Evolutionary conservation across 2,888 invertebrate species (phyloP).

Genomic region (Teleogryllus oceanicus): DNA sequence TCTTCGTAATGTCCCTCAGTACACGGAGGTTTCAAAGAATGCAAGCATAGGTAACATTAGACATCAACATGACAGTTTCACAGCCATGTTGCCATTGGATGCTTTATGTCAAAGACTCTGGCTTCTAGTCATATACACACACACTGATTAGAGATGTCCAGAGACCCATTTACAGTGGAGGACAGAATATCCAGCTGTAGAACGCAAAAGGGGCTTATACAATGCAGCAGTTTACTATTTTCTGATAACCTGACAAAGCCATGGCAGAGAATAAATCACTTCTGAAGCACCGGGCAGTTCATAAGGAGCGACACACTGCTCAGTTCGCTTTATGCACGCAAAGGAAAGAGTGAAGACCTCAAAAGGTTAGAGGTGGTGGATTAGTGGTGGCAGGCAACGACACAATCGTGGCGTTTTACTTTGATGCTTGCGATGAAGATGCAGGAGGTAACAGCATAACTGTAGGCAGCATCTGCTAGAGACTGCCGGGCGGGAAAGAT

Average conservation of each 20-base stretch:
- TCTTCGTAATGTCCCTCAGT: conserved; percentile 6
- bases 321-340: neutral
- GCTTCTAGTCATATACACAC: neutral
- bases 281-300: conserved; percentile 18
- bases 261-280: conserved; percentile 1
- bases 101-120: neutral
- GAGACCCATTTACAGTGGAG: neutral
- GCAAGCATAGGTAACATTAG: conserved; percentile 18
- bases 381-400: neutral
- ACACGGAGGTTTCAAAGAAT: conserved; percentile 5
- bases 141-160: neutral
- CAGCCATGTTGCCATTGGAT: neutral
- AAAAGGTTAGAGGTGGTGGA: too few species aligned
- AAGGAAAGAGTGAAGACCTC: neutral
- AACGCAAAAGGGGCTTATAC: neutral
- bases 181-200: neutral
- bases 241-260: conserved; percentile 3
- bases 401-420: neutral
- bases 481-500: conserved; percentile 68
- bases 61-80: conserved; percentile 7
- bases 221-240: conserved; percentile 3
- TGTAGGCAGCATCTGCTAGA: conserved; percentile 31
- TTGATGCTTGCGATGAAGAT: neutral
- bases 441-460: conserved; percentile 1
- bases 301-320: neutral